Evolutionary conservation across 2,888 invertebrate genomes (phyloP), one percentile per base, ranked within the genome.

Genomic region (Luffia ferchaultella): DNA sequence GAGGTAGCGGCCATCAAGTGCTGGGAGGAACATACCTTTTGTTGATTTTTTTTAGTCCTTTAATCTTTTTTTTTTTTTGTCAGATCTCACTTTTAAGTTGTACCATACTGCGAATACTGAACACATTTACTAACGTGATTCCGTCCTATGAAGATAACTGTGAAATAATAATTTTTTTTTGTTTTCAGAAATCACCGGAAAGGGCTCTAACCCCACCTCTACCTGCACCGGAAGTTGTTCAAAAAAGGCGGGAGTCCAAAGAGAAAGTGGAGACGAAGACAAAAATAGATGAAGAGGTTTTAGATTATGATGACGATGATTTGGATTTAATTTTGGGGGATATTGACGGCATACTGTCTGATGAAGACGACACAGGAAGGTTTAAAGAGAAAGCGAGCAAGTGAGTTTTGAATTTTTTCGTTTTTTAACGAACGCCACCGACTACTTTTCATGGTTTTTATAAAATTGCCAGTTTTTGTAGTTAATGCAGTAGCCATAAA

Each of bases 271-370:
- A 30, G 12, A 30, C 3, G 5, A 30, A 30, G 18, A 45, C 17
- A 17, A 45, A 18, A 16, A 2, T 19, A 20, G 16, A 45, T 18
- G 20, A 45, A 20, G 5, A 3, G 7, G n/a, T 16, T 16, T 17
- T 20, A 9, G 47, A 51, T 40, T 41, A 20, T 16, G 51, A 51
- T 18, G 45, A 30, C 20, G 80, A 79, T 50, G 82, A 80, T 52
- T 60, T 82, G 1, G 79, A 78, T 54, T 68, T 79, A 50, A 78
- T 82, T 19, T 65, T 82, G 18, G 80, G 70, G 0, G 80, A 80
- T 60, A 79, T 83, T 56, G 80, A 83, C 57, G 78, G 73, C 7
- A 79, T 82, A n/a, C 68, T 82, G 7, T 76, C 76, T 2, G 54
- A 53, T 46, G 55, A 52, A 1, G 80, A 79, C 0, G 79, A 78